Evolutionary conservation across 2,888 invertebrate genomes (phyloP).

Genomic region (Phengaris arion): DNA sequence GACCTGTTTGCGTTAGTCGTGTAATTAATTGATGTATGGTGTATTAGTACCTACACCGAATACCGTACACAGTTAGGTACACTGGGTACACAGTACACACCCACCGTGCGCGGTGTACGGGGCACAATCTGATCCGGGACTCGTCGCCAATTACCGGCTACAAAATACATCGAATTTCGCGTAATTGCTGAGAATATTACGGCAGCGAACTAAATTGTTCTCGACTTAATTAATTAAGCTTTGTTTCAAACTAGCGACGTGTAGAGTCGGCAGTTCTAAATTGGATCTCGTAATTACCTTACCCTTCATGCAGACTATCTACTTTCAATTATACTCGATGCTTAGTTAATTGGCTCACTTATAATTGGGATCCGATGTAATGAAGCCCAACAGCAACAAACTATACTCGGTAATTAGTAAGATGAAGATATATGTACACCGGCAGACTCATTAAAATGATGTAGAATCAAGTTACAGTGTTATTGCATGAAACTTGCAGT

Average conservation of each 20-base stretch:
- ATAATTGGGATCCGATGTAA: constrained; percentile 68
- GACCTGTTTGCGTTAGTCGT: constrained; percentile 54
- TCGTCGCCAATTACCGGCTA: constrained; percentile 72
- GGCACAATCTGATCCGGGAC: constrained; percentile 71
- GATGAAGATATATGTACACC: background rate
- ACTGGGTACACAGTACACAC: constrained; percentile 33
- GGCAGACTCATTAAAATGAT: background rate
- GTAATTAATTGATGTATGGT: constrained; percentile 72
- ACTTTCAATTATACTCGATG: constrained; percentile 77
- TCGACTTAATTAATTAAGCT: constrained; percentile 80
- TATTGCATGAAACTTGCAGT: background rate
- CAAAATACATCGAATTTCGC: constrained; percentile 76
- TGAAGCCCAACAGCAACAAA: constrained; percentile 45
- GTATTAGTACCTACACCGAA: constrained; percentile 61
- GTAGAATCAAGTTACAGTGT: background rate
- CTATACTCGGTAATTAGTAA: constrained; percentile 26
- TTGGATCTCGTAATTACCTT: constrained; percentile 80
- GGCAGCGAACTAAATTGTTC: constrained; percentile 79
- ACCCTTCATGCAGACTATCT: constrained; percentile 75
- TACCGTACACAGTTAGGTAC: constrained; percentile 54
- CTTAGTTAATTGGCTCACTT: constrained; percentile 76
- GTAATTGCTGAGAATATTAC: constrained; percentile 79
- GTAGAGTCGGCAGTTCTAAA: constrained; percentile 80
- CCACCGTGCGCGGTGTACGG: constrained; percentile 42
- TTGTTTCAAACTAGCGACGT: constrained; percentile 80